phyloP scores from a whole-genome alignment of 1,140 invertebrate genomes.

The Bombus turneri region DNA sequence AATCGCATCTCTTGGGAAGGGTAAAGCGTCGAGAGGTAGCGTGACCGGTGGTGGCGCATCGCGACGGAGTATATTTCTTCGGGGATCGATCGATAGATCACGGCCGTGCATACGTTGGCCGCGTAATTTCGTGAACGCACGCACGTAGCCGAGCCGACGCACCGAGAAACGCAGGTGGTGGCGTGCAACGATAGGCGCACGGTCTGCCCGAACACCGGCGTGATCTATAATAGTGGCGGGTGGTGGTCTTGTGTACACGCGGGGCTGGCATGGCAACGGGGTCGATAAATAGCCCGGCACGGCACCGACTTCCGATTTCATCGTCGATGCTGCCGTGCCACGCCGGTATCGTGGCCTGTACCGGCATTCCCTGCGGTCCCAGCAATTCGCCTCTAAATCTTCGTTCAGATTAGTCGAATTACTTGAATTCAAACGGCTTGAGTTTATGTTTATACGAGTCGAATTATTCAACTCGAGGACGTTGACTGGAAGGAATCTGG shows the following conservation, averaged over 20 bases:
- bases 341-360: slow-evolving; percentile 38
- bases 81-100: slow-evolving; percentile 50
- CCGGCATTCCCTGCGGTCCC: slow-evolving; percentile 52
- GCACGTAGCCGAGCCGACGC: slow-evolving; percentile 10
- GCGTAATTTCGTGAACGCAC: slow-evolving; percentile 47
- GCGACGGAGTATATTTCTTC: neutral
- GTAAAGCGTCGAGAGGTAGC: neutral
- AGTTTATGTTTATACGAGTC: neutral
- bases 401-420: slow-evolving; percentile 4
- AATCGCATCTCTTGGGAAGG: neutral
- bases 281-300: slow-evolving; percentile 77
- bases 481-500: neutral
- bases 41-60: slow-evolving; percentile 22
- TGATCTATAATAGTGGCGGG: slow-evolving; percentile 74
- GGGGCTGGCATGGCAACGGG: slow-evolving; percentile 79
- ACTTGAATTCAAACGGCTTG: neutral
- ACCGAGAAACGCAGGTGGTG: slow-evolving; percentile 26
- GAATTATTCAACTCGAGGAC: neutral
- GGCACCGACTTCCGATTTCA: slow-evolving; percentile 74
- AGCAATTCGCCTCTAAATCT: slow-evolving; percentile 51
- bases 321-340: slow-evolving; percentile 60
- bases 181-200: slow-evolving; percentile 60
- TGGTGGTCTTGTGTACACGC: slow-evolving; percentile 75
- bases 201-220: slow-evolving; percentile 38
- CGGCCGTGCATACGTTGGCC: slow-evolving; percentile 45